phyloP scores from a whole-genome alignment of 2,797 vertebrate genomes.

The Rhynchotus rufescens region DNA sequence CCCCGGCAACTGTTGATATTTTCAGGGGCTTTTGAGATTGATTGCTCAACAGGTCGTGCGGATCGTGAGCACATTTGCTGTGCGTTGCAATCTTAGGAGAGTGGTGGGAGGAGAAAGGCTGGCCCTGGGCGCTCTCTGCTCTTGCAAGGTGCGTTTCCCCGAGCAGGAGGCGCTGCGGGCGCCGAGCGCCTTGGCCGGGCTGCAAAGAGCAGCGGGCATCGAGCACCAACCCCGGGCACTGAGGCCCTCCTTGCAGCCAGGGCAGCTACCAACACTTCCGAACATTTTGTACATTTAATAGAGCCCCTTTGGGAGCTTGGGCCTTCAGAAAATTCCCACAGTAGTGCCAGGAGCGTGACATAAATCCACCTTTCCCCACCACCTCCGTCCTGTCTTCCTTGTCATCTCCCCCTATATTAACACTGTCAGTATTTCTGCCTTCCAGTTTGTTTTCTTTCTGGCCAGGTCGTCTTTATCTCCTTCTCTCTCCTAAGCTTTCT shows the following conservation, averaged over 20 bases:
- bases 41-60: background rate
- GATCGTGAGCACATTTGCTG: background rate
- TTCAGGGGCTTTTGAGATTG: background rate
- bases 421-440: constrained; percentile 35
- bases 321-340: constrained; percentile 8
- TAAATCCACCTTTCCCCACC: background rate
- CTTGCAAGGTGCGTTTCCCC: background rate
- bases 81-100: background rate
- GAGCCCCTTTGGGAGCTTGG: background rate
- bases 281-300: background rate
- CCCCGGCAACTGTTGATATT: background rate
- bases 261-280: background rate
- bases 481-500: background rate
- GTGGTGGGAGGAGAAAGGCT: background rate
- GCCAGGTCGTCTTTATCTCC: background rate
- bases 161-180: background rate
- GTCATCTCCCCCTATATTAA: constrained; percentile 18
- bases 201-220: background rate
- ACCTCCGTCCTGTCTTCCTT: constrained; percentile 11
- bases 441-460: constrained; percentile 34
- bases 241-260: background rate
- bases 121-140: background rate
- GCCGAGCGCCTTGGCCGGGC: background rate
- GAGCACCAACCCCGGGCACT: background rate
- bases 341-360: constrained; percentile 9